Base-by-base conservation (phyloP, 2,888 invertebrate genomes). In the Cloeon dipterum region DNA sequence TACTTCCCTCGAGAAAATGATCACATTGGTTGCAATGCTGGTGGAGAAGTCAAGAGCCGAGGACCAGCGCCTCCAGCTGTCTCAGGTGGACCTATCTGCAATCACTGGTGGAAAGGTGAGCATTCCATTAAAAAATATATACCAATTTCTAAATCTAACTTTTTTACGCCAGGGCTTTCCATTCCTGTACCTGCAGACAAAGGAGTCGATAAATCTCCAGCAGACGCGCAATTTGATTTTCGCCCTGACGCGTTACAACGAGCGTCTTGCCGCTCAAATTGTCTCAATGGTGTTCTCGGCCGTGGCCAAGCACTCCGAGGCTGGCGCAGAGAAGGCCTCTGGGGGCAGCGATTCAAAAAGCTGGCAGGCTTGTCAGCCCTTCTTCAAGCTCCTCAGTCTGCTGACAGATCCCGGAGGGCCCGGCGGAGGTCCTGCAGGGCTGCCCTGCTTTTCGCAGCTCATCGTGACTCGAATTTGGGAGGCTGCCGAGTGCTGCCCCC, bases 1-100 rank as follows among this genome's bases (percentile, higher is more conserved):
- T 1, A 82, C 82, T 1, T 88, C 89, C 1, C 59, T 93, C 11
- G 91, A 91, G 57, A 91, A 91, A 61, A 91, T 93, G 91, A 83
- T 91, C 44, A 81, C 86, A 10, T 59, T 91, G 10, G 79, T 89
- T 20, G 83, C 85, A 1, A 73, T 77, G 3, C 63, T 91, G 13
- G 85, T 88, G 25, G 91, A 93, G 55, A 73, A 83, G 43, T 86
- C 88, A 26, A 62, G 89, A 3, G 81, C 79, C 43, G 62, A 76
- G 5, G 73, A 73, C 51, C 76, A 66, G 43, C 53, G 55, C 42
- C 61, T 91, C 18, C 71, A 75, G 35, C 58, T 91, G 20, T 71
- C 74, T 10, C 68, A 75, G 20, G 70, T 72, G 37, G 89, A 89
- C 53, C 75, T 79, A 37, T 71, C 69, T 49, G 78, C 85, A 2